A percentile compares a stretch with the other conserved stretches of the same genome.
Evolutionary conservation across 1,140 invertebrate genomes (phyloP).

Genomic region (Sycophila sp.): DNA sequence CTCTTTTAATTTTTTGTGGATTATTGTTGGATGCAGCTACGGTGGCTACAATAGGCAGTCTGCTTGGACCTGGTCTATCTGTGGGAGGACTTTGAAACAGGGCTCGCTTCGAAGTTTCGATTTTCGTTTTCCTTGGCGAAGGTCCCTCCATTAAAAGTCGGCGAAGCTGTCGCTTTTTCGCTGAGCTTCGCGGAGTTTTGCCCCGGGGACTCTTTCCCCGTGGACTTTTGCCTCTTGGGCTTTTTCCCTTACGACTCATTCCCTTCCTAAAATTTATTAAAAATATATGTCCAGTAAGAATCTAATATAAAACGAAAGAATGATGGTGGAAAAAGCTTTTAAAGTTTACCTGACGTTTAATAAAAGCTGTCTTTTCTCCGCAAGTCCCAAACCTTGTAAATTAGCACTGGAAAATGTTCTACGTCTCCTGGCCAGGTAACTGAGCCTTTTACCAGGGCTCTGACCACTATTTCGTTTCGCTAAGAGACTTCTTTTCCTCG

Average conservation of each 20-base stretch:
- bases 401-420: conserved; percentile 73
- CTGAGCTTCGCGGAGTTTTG: conserved; percentile 59
- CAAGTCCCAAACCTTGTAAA: conserved; percentile 54
- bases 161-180: conserved; percentile 55
- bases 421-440: conserved; percentile 72
- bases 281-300: background rate
- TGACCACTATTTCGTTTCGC: conserved; percentile 68
- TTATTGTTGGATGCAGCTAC: conserved; percentile 32
- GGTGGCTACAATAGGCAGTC: conserved; percentile 22
- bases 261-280: conserved; percentile 44
- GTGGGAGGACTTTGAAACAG: conserved; percentile 72
- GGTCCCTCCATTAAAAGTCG: conserved; percentile 50
- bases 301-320: background rate
- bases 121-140: conserved; percentile 54
- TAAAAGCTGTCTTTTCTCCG: conserved; percentile 56
- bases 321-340: background rate
- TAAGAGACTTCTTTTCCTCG: conserved; percentile 67
- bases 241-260: conserved; percentile 48
- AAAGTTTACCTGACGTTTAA: conserved; percentile 55
- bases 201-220: conserved; percentile 53
- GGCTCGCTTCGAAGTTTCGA: conserved; percentile 70
- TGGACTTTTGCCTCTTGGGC: conserved; percentile 58
- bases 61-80: conserved; percentile 56
- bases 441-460: conserved; percentile 74
- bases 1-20: conserved; percentile 67